These are phyloP conservation scores for Steromphala cineraria DNA, from an alignment of 2,888 invertebrate genomes.

Conservation along the genomic window DNA sequence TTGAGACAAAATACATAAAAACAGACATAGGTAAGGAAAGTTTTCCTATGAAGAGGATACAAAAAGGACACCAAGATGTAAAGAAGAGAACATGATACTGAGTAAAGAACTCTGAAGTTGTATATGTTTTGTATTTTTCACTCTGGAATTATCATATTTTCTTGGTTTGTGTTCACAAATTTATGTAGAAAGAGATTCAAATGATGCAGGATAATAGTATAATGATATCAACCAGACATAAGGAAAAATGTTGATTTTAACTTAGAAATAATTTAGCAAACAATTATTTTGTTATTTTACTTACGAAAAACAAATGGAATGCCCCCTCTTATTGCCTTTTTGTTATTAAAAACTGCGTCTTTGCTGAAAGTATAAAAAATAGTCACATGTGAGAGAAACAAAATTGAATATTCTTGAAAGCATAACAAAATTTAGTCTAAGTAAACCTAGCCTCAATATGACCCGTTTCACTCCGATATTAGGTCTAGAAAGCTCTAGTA, in stretches of 20 bases:
- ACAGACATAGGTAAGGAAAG: too few species aligned
- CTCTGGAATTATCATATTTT: too few species aligned
- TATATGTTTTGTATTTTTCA: too few species aligned
- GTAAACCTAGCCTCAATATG: too few species aligned
- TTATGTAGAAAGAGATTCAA: not conserved
- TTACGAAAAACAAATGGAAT: conserved; percentile 98
- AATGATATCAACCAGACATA: not conserved
- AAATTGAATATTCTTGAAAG: not conserved
- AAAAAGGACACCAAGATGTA: too few species aligned
- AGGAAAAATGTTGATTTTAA: not conserved
- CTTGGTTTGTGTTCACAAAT: not conserved
- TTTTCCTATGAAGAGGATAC: too few species aligned
- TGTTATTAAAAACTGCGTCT: conserved; percentile 96
- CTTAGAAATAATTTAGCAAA: not conserved
- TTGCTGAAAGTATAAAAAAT: conserved; percentile 77
- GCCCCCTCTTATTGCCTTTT: conserved; percentile 95
- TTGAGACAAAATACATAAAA: too few species aligned
- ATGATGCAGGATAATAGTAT: not conserved
- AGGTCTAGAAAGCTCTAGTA: too few species aligned
- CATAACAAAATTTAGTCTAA: not conserved
- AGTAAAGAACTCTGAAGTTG: too few species aligned
- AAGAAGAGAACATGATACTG: too few species aligned
- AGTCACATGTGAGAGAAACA: not conserved
- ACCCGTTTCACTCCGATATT: too few species aligned
- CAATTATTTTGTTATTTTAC: conserved; percentile 76